Conservation (phyloP, 2,888 invertebrate species). For the Nineta flava region DNA sequence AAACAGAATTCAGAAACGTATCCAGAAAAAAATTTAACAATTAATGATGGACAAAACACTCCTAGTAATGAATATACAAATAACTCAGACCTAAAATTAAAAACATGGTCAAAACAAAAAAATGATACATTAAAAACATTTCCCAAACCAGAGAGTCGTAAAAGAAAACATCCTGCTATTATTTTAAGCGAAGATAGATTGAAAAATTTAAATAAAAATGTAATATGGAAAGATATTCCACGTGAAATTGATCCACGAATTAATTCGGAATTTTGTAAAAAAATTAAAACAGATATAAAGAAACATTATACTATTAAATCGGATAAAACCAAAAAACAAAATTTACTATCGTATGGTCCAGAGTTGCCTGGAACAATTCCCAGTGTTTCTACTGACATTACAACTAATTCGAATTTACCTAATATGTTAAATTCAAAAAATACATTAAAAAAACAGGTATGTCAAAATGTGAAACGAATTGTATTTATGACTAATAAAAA, state of each 20-base stretch:
- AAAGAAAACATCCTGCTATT: constrained; percentile 2
- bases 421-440: constrained; percentile 6
- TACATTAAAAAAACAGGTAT: constrained; percentile 6
- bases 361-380: too few species aligned
- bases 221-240: constrained; percentile 4
- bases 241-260: constrained; percentile 4
- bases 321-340: not conserved
- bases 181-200: not conserved
- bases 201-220: not conserved
- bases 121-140: not conserved
- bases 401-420: not conserved
- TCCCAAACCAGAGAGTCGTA: not conserved
- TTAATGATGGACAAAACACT: constrained; percentile 3
- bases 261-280: not conserved
- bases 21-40: constrained; percentile 1
- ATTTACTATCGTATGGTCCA: not conserved
- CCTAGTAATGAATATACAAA: not conserved
- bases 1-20: not conserved
- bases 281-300: not conserved
- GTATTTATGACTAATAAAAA: constrained; percentile 7
- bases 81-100: not conserved
- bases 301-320: not conserved
- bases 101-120: not conserved
- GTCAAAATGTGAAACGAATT: constrained; percentile 6
- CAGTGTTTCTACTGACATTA: too few species aligned